Conservation (phyloP, 2,888 invertebrate genomes). For the Epinotia bilunana region DNA sequence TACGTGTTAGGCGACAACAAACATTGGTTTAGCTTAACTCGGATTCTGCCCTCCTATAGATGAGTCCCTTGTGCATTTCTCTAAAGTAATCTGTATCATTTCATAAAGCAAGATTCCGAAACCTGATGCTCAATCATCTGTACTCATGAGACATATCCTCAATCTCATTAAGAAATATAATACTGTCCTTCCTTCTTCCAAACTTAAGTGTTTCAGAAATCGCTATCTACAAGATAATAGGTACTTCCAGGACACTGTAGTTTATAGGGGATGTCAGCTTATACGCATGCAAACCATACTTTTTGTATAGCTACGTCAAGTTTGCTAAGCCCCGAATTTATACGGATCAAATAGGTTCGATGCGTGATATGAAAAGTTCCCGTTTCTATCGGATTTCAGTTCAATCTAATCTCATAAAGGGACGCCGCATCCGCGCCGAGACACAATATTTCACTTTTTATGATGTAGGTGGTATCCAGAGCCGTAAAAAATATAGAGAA, state of each 20-base stretch:
- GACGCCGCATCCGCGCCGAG: conserved; percentile 72
- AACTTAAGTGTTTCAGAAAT: no score
- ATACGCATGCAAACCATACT: conserved; percentile 1
- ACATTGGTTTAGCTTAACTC: background rate
- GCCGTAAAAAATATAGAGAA: conserved; percentile 76
- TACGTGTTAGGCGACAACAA: no score
- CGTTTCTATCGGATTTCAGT: conserved; percentile 75
- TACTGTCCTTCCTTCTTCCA: no score
- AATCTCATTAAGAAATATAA: background rate
- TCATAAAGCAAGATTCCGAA: background rate
- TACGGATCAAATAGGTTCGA: conserved; percentile 45
- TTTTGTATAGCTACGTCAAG: conserved; percentile 13
- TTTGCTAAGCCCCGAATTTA: conserved; percentile 44
- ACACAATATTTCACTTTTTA: conserved; percentile 82
- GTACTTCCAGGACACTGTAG: no score
- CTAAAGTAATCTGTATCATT: background rate
- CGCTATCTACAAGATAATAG: no score
- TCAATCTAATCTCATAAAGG: conserved; percentile 76
- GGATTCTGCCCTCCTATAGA: background rate
- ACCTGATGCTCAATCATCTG: background rate
- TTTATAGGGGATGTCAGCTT: no score
- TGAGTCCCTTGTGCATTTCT: background rate
- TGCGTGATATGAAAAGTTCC: conserved; percentile 50
- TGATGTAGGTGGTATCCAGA: conserved; percentile 76
- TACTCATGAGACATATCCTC: background rate